Evolutionary conservation across 2,113 vertebrate species (phyloP).

Genomic region (Polypterus senegalus): DNA sequence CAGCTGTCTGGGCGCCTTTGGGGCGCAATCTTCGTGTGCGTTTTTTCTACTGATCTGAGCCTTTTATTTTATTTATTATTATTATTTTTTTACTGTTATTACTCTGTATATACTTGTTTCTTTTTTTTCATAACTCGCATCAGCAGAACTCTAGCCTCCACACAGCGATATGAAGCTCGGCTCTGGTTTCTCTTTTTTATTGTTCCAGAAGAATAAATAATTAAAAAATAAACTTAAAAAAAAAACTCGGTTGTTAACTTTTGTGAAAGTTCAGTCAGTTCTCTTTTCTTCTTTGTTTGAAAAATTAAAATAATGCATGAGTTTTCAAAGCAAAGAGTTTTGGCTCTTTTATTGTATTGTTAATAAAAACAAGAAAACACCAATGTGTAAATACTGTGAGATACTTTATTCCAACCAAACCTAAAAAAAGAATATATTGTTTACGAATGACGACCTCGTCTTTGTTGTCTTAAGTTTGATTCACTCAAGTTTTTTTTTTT

Average conservation of each 20-base stretch:
- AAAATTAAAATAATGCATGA: not conserved
- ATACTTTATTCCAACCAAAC: slow-evolving; percentile 18
- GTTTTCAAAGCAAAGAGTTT: slow-evolving; percentile 20
- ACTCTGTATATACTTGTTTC: not conserved
- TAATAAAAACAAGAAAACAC: slow-evolving; percentile 7
- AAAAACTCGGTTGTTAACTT: not conserved
- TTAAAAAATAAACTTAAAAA: not conserved
- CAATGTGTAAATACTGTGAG: slow-evolving; percentile 17
- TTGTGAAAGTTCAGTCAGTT: not conserved
- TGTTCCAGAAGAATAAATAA: no score
- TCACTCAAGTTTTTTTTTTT: not conserved
- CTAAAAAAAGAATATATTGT: slow-evolving; percentile 23
- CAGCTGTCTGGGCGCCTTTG: not conserved
- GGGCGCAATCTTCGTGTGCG: not conserved
- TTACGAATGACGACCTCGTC: slow-evolving; percentile 6
- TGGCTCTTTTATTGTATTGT: slow-evolving; percentile 5
- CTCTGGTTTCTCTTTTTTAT: not conserved
- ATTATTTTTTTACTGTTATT: no score
- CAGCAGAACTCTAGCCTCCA: slow-evolving; percentile 2
- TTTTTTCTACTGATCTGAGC: slow-evolving; percentile 9
- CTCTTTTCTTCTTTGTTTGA: not conserved
- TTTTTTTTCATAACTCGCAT: slow-evolving; percentile 3
- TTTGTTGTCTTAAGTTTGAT: not conserved
- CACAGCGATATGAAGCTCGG: not conserved
- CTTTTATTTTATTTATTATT: slow-evolving; percentile 1